Evolutionary conservation across 2,113 vertebrate species (phyloP).

Genomic region (Hemicordylus capensis): DNA sequence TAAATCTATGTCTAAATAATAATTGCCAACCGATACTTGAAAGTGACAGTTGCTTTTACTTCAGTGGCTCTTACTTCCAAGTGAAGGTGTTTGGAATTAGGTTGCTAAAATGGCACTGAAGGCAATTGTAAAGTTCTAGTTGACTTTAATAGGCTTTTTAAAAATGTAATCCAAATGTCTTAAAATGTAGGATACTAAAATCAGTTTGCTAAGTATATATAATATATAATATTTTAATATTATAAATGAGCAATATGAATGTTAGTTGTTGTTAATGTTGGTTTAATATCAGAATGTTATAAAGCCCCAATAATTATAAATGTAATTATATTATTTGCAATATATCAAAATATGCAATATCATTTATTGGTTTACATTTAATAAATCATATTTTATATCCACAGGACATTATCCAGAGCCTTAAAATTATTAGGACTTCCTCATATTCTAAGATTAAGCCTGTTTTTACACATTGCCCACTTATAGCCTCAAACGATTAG

Average conservation of each 20-base stretch:
- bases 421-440: slow-evolving; percentile 65
- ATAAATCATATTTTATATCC: neutral
- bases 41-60: neutral
- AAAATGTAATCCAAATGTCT: neutral
- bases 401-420: slow-evolving; percentile 65
- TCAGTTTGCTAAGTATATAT: neutral
- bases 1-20: neutral
- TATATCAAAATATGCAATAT: neutral
- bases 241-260: neutral
- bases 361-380: neutral
- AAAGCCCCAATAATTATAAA: neutral
- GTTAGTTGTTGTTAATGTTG: neutral
- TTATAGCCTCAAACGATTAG: slow-evolving; percentile 72
- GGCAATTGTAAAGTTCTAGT: neutral
- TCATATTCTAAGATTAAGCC: slow-evolving; percentile 64
- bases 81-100: neutral
- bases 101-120: neutral
- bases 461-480: slow-evolving; percentile 70
- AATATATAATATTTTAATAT: neutral
- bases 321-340: neutral
- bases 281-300: neutral
- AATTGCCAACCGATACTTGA: neutral
- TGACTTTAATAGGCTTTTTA: neutral
- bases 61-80: neutral
- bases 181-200: neutral